Evolutionary conservation across 1,140 invertebrate genomes (phyloP).

Genomic region (Zaprionus davidi): DNA sequence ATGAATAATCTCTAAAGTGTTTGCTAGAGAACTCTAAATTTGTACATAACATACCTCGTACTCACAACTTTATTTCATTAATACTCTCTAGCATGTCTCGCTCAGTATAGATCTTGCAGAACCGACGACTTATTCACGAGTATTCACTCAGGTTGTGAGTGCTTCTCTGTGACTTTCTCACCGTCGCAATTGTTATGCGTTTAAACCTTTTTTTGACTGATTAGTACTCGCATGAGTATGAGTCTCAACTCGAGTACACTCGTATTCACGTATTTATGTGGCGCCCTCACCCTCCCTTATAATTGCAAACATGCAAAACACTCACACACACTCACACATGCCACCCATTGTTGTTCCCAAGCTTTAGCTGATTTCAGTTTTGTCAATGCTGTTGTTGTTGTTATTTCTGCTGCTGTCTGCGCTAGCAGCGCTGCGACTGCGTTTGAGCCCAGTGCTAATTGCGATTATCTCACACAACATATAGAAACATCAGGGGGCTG

Average conservation of each 20-base stretch:
- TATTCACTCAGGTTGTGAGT: slow-evolving; percentile 29
- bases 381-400: slow-evolving; percentile 33
- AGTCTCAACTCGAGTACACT: neutral
- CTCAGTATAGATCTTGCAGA: neutral
- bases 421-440: slow-evolving; percentile 18
- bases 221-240: slow-evolving; percentile 47
- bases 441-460: slow-evolving; percentile 68
- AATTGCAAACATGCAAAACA: slow-evolving; percentile 78
- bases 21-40: neutral
- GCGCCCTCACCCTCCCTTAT: slow-evolving; percentile 69
- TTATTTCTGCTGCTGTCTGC: slow-evolving; percentile 37
- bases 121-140: slow-evolving; percentile 18
- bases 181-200: slow-evolving; percentile 64
- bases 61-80: no score
- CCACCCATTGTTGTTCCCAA: slow-evolving; percentile 71
- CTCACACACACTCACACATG: slow-evolving; percentile 54
- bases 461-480: slow-evolving; percentile 78
- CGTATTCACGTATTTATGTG: slow-evolving; percentile 27
- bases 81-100: neutral
- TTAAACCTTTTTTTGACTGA: slow-evolving; percentile 68
- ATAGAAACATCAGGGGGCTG: slow-evolving; percentile 49
- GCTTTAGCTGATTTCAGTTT: slow-evolving; percentile 58
- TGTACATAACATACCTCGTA: neutral
- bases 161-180: slow-evolving; percentile 62
- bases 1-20: neutral